phyloP scores from a whole-genome alignment of 2,113 vertebrate genomes.

The Ranitomeya variabilis region DNA sequence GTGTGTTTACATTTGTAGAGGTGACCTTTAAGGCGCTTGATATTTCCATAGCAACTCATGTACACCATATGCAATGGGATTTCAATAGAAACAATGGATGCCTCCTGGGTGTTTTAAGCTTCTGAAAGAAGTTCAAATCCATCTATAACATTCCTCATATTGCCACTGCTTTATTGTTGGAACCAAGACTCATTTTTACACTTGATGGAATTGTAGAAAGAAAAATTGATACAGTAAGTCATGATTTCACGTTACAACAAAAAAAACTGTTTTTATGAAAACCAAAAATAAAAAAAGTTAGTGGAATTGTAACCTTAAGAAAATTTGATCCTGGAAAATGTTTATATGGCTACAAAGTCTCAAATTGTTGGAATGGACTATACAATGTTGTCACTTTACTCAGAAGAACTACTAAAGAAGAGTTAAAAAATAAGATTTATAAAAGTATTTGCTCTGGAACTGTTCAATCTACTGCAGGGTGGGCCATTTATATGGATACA shows the following conservation, averaged over 20 bases:
- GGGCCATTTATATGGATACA: too few relatives aligned
- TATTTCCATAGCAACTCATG: slow-evolving; percentile 46
- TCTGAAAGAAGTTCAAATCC: slow-evolving; percentile 31
- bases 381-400: too few relatives aligned
- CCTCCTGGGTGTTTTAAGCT: slow-evolving; percentile 31
- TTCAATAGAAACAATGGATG: slow-evolving; percentile 23
- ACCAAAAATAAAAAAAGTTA: neutral
- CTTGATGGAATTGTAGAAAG: neutral
- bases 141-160: slow-evolving; percentile 25
- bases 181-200: neutral
- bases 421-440: too few relatives aligned
- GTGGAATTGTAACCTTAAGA: neutral
- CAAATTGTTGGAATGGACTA: too few relatives aligned
- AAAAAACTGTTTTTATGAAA: neutral
- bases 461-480: too few relatives aligned
- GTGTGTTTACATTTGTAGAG: slow-evolving; percentile 50
- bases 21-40: slow-evolving; percentile 38
- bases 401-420: too few relatives aligned
- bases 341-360: too few relatives aligned
- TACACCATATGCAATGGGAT: slow-evolving; percentile 39
- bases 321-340: too few relatives aligned
- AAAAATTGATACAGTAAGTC: neutral
- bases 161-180: neutral
- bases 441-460: too few relatives aligned
- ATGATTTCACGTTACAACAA: neutral